These are phyloP conservation scores for Myanophis thanlyinensis DNA, from an alignment of 2,113 vertebrate species.

Conservation along the genomic window DNA sequence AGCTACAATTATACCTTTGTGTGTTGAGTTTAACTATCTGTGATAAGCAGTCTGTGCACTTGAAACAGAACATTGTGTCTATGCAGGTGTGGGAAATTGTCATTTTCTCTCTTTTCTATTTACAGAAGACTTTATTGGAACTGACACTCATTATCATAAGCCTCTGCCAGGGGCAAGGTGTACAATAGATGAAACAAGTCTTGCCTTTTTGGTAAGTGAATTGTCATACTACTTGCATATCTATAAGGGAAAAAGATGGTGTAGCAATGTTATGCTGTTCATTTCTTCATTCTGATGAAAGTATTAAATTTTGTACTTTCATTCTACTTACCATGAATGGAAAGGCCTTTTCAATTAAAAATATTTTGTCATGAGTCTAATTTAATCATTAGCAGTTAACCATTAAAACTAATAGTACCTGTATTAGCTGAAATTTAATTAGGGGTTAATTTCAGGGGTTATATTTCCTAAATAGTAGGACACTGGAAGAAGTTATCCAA, in stretches of 20 bases:
- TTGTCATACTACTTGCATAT: background rate
- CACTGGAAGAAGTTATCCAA: background rate
- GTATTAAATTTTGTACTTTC: background rate
- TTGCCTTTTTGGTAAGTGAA: background rate
- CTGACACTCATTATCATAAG: background rate
- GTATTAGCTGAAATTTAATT: background rate
- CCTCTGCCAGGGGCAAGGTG: background rate
- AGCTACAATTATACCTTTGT: too few species aligned
- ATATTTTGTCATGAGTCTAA: background rate
- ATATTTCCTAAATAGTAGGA: background rate
- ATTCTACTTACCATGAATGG: background rate
- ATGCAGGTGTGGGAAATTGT: background rate
- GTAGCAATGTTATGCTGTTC: background rate
- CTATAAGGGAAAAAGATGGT: background rate
- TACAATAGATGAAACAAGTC: background rate
- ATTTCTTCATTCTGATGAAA: background rate
- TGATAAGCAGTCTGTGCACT: too few species aligned
- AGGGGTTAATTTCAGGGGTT: background rate
- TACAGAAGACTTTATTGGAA: background rate
- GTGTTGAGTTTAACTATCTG: too few species aligned
- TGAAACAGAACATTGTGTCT: too few species aligned
- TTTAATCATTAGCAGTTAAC: background rate
- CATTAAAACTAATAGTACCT: background rate
- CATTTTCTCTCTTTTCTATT: background rate
- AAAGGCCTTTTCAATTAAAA: background rate